These are phyloP conservation scores for Baccha elongata DNA, from an alignment of 2,888 invertebrate genomes.

Conservation along the genomic window DNA sequence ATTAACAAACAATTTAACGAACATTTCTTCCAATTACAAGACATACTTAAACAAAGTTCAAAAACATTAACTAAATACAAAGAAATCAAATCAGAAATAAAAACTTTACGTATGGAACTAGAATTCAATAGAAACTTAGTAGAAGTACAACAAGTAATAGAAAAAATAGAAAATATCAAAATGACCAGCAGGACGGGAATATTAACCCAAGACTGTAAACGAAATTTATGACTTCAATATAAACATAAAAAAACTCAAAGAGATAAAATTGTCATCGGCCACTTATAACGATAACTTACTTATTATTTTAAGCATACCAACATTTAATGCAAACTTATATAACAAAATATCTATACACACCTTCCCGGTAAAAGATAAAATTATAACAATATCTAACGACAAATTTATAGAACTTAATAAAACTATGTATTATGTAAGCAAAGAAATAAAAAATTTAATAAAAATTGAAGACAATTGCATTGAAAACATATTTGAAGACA, in stretches of 20 bases:
- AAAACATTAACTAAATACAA: constrained; percentile 1
- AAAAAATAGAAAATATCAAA: constrained; percentile 1
- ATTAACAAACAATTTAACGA: constrained; percentile 1
- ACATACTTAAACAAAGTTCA: constrained; percentile 5
- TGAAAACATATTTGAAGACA: background rate
- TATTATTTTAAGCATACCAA: constrained; percentile 9
- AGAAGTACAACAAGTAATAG: constrained; percentile 17
- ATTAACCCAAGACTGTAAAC: constrained; percentile 4
- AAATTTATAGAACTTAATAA: constrained; percentile 18
- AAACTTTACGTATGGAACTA: constrained; percentile 6
- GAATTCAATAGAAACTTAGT: constrained; percentile 8
- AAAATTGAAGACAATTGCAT: constrained; percentile 8
- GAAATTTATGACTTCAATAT: constrained; percentile 5
- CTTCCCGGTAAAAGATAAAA: constrained; percentile 7
- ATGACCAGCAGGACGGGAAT: constrained; percentile 10
- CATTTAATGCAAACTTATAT: constrained; percentile 9
- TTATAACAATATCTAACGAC: background rate
- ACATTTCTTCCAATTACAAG: background rate
- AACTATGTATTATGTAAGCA: constrained; percentile 5
- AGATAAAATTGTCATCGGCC: constrained; percentile 19
- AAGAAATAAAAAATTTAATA: constrained; percentile 8
- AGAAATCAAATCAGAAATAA: constrained; percentile 4
- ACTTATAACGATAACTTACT: constrained; percentile 24
- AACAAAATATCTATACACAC: constrained; percentile 21
- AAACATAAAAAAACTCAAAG: constrained; percentile 3